A percentile compares a stretch with the other conserved stretches of the same genome.
These are phyloP conservation scores for Rhabdophis nuchalis DNA, from an alignment of 2,797 vertebrate species.

Conservation along the genomic window DNA sequence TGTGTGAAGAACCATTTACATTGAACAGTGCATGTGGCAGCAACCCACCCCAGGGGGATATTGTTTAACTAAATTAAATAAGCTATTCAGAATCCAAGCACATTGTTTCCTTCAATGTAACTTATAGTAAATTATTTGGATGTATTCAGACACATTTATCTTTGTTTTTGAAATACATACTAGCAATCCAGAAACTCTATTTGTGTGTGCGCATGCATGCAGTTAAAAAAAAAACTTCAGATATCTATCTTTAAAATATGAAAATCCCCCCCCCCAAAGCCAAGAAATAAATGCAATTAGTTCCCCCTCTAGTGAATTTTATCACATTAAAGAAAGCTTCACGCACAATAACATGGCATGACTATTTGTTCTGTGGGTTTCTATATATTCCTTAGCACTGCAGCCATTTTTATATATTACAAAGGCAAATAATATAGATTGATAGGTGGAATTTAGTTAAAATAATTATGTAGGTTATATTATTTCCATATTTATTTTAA, in stretches of 20 bases:
- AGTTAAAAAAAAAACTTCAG: not conserved
- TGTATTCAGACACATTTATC: not conserved
- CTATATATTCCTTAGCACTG: conserved; percentile 42
- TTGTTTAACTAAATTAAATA: not conserved
- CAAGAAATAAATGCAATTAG: conserved; percentile 32
- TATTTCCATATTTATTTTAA: conserved; percentile 49
- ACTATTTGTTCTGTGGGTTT: conserved; percentile 45
- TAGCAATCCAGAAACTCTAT: not conserved
- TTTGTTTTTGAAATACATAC: not conserved
- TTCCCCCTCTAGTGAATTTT: not conserved
- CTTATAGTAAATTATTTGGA: not conserved
- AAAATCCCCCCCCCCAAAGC: conserved; percentile 20
- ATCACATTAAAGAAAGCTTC: not conserved
- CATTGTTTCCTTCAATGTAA: not conserved
- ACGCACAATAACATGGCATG: not conserved
- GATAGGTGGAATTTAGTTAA: conserved; percentile 47
- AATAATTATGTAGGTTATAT: conserved; percentile 45
- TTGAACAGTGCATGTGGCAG: no score
- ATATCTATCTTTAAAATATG: conserved; percentile 14
- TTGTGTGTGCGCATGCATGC: not conserved
- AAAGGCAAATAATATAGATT: conserved; percentile 30
- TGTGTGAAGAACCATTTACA: no score
- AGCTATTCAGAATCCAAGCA: not conserved
- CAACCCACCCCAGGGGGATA: not conserved
- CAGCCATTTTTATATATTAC: conserved; percentile 35